Conservation (phyloP, 2,113 vertebrate species). For the Sebastes fasciatus region DNA sequence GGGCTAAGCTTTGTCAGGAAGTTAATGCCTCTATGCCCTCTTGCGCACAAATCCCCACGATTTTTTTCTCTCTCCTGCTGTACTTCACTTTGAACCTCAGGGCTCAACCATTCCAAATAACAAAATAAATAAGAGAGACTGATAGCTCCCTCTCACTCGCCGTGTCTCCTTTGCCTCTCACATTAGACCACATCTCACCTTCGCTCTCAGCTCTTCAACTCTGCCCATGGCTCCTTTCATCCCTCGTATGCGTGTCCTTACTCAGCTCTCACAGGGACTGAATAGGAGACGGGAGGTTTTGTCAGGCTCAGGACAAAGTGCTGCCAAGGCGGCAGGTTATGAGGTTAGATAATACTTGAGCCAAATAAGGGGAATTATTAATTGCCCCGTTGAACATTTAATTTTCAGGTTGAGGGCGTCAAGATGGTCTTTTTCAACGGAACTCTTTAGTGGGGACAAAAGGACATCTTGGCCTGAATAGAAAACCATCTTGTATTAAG, state of each 20-base stretch:
- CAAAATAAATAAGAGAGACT: constrained; percentile 60
- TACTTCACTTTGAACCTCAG: constrained; percentile 63
- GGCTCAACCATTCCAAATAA: constrained; percentile 49
- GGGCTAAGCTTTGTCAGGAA: constrained; percentile 70
- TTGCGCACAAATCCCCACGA: constrained; percentile 63
- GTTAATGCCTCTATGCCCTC: constrained; percentile 70
- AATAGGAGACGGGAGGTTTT: constrained; percentile 55
- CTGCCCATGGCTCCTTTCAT: constrained; percentile 16
- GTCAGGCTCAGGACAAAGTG: constrained; percentile 52
- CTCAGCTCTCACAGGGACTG: constrained; percentile 12
- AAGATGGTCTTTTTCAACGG: constrained; percentile 62
- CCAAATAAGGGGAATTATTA: constrained; percentile 69
- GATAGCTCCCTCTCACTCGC: constrained; percentile 21
- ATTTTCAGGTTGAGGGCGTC: constrained; percentile 77
- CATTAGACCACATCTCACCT: constrained; percentile 27
- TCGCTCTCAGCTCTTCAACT: constrained; percentile 10
- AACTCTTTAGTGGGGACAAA: constrained; percentile 53
- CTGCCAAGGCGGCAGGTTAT: constrained; percentile 43
- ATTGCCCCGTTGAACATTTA: constrained; percentile 75
- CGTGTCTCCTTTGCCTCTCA: constrained; percentile 4
- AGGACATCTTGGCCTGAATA: constrained; percentile 45
- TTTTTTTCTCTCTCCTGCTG: constrained; percentile 35
- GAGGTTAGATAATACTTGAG: constrained; percentile 62
- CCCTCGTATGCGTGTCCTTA: constrained; percentile 5
- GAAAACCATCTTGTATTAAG: constrained; percentile 42